A percentile compares a stretch with the other conserved stretches of the same genome.
phyloP scores from a whole-genome alignment of 2,888 invertebrate species.

The Minunthozetes semirufus region DNA sequence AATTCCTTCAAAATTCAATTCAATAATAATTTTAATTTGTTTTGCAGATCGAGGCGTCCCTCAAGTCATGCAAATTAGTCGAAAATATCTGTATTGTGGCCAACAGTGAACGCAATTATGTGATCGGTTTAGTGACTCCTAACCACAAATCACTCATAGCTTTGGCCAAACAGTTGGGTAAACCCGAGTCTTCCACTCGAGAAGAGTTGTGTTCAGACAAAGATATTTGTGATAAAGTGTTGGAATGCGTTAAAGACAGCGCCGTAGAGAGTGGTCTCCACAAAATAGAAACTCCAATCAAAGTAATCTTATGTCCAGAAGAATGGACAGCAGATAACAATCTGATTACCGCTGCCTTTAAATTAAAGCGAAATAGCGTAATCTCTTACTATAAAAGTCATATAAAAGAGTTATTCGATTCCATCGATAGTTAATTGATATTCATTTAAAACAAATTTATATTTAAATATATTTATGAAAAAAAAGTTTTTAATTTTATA shows the following conservation, averaged over 20 bases:
- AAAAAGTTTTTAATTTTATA: background rate
- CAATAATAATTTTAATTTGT: background rate
- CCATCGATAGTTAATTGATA: background rate
- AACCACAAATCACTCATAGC: constrained; percentile 45
- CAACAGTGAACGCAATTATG: constrained; percentile 72
- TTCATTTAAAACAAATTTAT: background rate
- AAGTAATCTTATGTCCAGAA: constrained; percentile 50
- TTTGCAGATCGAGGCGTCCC: constrained; percentile 64
- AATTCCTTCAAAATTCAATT: too few species aligned
- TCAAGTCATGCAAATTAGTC: constrained; percentile 87
- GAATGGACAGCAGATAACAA: constrained; percentile 54
- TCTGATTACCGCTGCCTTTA: constrained; percentile 54
- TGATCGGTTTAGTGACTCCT: constrained; percentile 86
- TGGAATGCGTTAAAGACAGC: background rate
- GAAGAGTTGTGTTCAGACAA: constrained; percentile 27
- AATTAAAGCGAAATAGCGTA: constrained; percentile 53
- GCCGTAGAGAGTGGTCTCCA: constrained; percentile 2
- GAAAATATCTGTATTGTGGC: constrained; percentile 98
- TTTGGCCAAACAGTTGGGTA: constrained; percentile 37
- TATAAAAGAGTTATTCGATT: constrained; percentile 48
- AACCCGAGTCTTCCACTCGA: background rate
- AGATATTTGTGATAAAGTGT: background rate
- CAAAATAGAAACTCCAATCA: constrained; percentile 50
- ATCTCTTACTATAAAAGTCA: constrained; percentile 50
- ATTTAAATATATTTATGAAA: background rate